Base-by-base conservation (phyloP, 2,888 invertebrate genomes). In the Trachelus stipa region DNA sequence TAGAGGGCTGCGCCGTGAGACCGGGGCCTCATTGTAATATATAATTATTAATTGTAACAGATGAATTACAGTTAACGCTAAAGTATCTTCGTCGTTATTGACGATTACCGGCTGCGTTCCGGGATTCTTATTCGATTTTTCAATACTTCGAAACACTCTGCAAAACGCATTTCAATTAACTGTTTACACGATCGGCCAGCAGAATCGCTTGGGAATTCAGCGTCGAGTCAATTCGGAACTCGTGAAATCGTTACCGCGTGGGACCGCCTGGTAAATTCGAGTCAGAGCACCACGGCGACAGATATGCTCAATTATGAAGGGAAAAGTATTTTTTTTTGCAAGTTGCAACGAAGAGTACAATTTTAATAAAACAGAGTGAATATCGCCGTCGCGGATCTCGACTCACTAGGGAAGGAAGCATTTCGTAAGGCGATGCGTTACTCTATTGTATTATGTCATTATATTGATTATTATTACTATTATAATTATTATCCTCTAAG, bases 21-120 rank as follows among this genome's bases (percentile, higher is more conserved):
- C 56, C 73, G 69, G 80, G 80, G 82, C 81, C 83, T 83, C 79
- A 83, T 82, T 87, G 84, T 87, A 84, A 84, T 81, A 85, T 84
- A 86, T 77, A 83, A 74, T 74, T 74, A 35, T 74, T 34, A 74
- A 74, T 74, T 30, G 37, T 74, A 35, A 30, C 71, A 9, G 23
- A 71, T 31, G 31, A 71, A 71, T 71, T 30, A 71, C 11, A 15
- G 33, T 15, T 71, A 31, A 69, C 33, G 30, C 71, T 69, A 33
- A 69, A 71, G 71, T 71, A 71, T 31, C 71, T 31, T 31, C 71
- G 33, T 75, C 68, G 23, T 75, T 68, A 34, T 15, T 68, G 56
- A 56, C 56, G 56, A 56, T 56, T 23, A 56, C 71, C 15, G 31
- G 71, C 71, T 12, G 23, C 34, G 71, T 71, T 9, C 71, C 71